A percentile compares a stretch with the other conserved stretches of the same genome.
Conservation (phyloP, 2,113 vertebrate species). For the Sminthopsis crassicaudata region DNA sequence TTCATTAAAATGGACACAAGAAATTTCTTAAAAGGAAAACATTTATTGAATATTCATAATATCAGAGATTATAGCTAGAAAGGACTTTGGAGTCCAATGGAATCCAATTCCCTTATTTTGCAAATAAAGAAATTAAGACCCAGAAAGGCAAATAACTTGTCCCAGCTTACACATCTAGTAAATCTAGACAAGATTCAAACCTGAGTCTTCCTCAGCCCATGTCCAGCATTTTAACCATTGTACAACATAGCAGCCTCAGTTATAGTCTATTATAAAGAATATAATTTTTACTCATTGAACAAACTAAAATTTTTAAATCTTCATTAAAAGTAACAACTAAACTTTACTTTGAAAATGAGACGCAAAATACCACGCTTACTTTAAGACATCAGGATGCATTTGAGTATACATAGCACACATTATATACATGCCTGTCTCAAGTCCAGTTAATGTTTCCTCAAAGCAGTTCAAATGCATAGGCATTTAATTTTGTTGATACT, state of each 20-base stretch:
- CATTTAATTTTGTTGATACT: background rate
- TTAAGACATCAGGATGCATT: background rate
- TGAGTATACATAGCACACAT: background rate
- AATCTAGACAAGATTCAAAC: background rate
- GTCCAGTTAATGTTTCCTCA: background rate
- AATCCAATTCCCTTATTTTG: background rate
- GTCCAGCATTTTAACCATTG: background rate
- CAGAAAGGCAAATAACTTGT: background rate
- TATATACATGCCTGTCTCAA: conserved; percentile 6
- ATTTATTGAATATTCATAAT: background rate
- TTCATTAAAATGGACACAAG: background rate
- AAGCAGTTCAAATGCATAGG: conserved; percentile 1
- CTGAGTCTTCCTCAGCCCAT: background rate
- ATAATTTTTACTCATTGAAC: background rate
- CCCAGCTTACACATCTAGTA: background rate
- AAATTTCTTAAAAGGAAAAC: background rate
- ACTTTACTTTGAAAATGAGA: background rate
- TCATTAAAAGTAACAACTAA: background rate
- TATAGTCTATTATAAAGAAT: background rate
- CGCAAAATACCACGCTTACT: background rate
- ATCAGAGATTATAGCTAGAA: background rate
- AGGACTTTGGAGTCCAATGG: background rate
- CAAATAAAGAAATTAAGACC: background rate
- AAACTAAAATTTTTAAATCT: background rate
- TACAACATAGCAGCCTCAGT: background rate